Evolutionary conservation across 64 coral and sea anemone species (phyloP).

Genomic region (Porites lutea): DNA sequence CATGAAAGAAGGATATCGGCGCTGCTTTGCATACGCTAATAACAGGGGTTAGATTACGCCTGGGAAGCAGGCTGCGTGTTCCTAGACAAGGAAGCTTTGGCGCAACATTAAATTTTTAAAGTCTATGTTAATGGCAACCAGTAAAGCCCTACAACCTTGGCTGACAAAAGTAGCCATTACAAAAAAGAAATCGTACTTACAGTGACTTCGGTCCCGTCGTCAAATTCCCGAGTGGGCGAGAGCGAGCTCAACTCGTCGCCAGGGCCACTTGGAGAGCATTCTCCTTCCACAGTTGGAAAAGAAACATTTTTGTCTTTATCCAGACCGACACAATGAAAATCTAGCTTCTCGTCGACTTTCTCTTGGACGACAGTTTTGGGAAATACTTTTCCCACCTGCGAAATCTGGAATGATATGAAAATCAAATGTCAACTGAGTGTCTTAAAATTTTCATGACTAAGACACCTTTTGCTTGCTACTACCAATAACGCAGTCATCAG

Average conservation of each 20-base stretch:
- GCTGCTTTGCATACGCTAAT: no score
- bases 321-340: constrained; percentile 34
- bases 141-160: no score
- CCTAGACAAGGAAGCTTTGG: no score
- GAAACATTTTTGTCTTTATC: constrained; percentile 51
- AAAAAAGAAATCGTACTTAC: not conserved
- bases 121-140: no score
- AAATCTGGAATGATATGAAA: not conserved
- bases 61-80: no score
- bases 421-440: not conserved
- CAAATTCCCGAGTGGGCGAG: not conserved
- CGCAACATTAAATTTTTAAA: no score
- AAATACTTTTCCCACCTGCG: constrained; percentile 64
- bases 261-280: not conserved
- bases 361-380: constrained; percentile 36
- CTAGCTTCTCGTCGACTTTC: constrained; percentile 27
- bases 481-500: no score
- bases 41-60: no score
- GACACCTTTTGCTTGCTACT: no score
- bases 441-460: no score
- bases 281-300: not conserved
- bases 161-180: no score
- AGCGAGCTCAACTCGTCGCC: not conserved
- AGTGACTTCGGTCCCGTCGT: not conserved
- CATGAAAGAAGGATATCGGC: no score